phyloP scores from a whole-genome alignment of 2,797 vertebrate genomes.

The Onychomys torridus region DNA sequence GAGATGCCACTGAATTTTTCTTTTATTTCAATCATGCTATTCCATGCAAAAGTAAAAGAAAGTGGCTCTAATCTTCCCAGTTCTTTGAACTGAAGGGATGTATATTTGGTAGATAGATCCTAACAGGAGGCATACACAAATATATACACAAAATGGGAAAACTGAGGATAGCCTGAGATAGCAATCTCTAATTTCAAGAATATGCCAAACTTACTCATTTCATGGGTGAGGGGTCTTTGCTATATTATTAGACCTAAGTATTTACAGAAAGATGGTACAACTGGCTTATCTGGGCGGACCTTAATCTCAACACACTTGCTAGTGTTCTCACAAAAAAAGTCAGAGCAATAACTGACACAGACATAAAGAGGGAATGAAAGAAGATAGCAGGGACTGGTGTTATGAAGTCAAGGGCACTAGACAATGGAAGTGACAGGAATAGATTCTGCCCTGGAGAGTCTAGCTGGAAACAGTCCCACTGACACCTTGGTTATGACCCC shows the following conservation, averaged over 20 bases:
- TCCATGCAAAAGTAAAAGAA: background rate
- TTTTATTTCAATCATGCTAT: background rate
- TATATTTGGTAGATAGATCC: background rate
- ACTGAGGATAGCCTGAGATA: background rate
- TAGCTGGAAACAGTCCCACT: too few relatives aligned
- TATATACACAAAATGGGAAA: background rate
- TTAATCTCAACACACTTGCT: background rate
- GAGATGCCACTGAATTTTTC: background rate
- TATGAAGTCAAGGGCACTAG: background rate
- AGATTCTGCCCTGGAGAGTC: background rate
- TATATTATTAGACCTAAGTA: background rate
- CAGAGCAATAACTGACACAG: background rate
- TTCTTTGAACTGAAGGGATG: background rate
- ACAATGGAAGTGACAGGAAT: too few relatives aligned
- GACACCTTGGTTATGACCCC: background rate
- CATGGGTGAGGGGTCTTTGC: background rate
- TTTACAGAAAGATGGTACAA: too few relatives aligned
- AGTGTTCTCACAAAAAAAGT: background rate
- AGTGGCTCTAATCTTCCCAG: background rate
- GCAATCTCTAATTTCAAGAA: background rate
- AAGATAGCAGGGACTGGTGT: fast-evolving
- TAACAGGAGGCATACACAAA: background rate
- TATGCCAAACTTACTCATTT: too few relatives aligned
- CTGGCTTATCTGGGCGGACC: background rate
- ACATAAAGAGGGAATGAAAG: background rate